These are phyloP conservation scores for Heptranchias perlo DNA, from an alignment of 2,113 vertebrate genomes.

Conservation along the genomic window DNA sequence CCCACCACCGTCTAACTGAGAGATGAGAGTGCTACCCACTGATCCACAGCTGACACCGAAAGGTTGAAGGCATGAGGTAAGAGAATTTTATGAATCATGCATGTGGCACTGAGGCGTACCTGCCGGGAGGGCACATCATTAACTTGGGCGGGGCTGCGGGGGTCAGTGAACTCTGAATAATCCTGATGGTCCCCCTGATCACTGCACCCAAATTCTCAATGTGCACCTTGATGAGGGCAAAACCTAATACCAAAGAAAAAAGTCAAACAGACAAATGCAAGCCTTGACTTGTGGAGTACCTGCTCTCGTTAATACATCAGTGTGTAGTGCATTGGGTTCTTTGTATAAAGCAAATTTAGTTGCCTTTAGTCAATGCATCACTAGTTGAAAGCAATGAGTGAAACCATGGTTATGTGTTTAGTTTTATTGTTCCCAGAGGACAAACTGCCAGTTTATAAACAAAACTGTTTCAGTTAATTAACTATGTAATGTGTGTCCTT, in stretches of 20 bases:
- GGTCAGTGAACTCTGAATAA: not conserved
- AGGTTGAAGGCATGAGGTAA: not conserved
- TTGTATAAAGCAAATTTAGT: not conserved
- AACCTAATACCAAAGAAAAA: not conserved
- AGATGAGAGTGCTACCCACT: not conserved
- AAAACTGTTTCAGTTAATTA: slow-evolving; percentile 24
- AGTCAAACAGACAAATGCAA: not conserved
- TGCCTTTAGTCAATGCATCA: not conserved
- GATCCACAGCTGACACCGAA: not conserved
- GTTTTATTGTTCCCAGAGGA: not conserved
- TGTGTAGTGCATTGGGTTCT: not conserved
- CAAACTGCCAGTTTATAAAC: not conserved
- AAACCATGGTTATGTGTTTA: not conserved
- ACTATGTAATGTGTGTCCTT: slow-evolving; percentile 26
- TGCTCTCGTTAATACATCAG: not conserved
- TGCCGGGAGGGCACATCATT: no score
- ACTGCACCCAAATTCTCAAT: not conserved
- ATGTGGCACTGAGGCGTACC: not conserved
- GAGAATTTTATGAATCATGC: not conserved
- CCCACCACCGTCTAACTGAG: not conserved
- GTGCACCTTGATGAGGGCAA: not conserved
- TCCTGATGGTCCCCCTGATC: not conserved
- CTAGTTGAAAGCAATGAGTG: not conserved
- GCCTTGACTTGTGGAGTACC: not conserved
- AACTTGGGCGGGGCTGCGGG: not conserved